A percentile compares a stretch with the other conserved stretches of the same genome.
These are phyloP conservation scores for Gnathonemus echidnorhynchus DNA, from an alignment of 2,113 vertebrate genomes.

Conservation along the genomic window DNA sequence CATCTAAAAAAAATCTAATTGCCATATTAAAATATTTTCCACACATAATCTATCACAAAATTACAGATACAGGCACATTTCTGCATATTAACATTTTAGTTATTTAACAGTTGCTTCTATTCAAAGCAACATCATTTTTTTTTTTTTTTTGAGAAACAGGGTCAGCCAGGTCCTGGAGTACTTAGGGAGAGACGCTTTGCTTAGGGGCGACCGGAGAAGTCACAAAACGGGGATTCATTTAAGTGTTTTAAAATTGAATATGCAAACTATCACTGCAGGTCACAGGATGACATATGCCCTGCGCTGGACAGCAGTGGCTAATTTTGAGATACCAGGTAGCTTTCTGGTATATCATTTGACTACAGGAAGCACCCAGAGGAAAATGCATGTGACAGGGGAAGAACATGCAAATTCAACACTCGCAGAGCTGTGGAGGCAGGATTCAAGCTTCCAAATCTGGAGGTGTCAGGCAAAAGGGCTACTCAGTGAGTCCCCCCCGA, in stretches of 20 bases:
- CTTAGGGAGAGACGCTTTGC: neutral
- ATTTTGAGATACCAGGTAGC: neutral
- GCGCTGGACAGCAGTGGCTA: neutral
- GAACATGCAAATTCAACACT: neutral
- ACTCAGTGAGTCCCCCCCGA: neutral
- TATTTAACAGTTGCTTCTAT: neutral
- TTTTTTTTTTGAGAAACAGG: neutral
- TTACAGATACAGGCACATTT: too few relatives aligned
- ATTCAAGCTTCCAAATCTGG: neutral
- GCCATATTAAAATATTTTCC: neutral
- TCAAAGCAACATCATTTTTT: neutral
- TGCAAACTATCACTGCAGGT: neutral
- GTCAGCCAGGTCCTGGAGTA: neutral
- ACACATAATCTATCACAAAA: too few relatives aligned
- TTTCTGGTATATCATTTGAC: neutral
- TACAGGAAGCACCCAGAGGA: neutral
- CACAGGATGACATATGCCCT: neutral
- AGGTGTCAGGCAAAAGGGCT: neutral
- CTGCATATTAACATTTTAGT: neutral
- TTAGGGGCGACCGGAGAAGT: slow-evolving; percentile 34
- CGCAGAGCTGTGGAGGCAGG: neutral
- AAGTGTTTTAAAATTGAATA: neutral
- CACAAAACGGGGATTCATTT: neutral
- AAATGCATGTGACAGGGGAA: neutral
- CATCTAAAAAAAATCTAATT: neutral